Base-by-base conservation (phyloP, 2,888 invertebrate genomes). In the Hipparchia sbordonii region DNA sequence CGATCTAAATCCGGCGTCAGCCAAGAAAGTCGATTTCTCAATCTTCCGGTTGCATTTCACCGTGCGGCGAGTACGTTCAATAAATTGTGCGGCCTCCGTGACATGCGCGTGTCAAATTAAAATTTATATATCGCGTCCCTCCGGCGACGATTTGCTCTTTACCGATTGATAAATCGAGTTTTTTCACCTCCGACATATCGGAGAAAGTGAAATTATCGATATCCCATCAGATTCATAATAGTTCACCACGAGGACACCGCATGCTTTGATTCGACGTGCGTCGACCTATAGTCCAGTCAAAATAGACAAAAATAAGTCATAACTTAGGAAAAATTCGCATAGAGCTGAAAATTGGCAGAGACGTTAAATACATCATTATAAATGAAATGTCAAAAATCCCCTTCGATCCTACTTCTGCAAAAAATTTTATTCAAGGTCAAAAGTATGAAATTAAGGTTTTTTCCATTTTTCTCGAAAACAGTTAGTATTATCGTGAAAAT, bases 1-100 rank as follows among this genome's bases (percentile, higher is more conserved):
- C 81, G 82, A 79, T 84, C 84, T 82, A 82, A 85, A 86, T 86
- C 68, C 68, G 68, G 51, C 12, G 33, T 6, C 46, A 33, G 48
- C 59, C 51, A 68, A 68, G 81, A 81, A 79, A 81, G 84, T 85
- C 83, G 87, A 89, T 89, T 89, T 90, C 87, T 84, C 84, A 83
- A 87, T 87, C 85, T 85, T 89, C 88, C 89, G 89, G 87, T 88
- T 86, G 82, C 86, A 83, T 89, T 90, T 90, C 89, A 84, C 87
- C 76, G 72, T 71, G 74, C 78, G 79, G 79, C 82, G 81, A 85
- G 87, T 84, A 82, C 82, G 83, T 78, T 81, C 81, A 83, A 83
- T 85, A 82, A 85, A 82, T 78, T 79, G 79, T 81, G 57, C 79
- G 62, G 54, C 83, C 78, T 78, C 62, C 57, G 70, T 67, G 69